These are phyloP conservation scores for Pelvicachromis taeniatus DNA, from an alignment of 2,113 vertebrate species.

Conservation along the genomic window DNA sequence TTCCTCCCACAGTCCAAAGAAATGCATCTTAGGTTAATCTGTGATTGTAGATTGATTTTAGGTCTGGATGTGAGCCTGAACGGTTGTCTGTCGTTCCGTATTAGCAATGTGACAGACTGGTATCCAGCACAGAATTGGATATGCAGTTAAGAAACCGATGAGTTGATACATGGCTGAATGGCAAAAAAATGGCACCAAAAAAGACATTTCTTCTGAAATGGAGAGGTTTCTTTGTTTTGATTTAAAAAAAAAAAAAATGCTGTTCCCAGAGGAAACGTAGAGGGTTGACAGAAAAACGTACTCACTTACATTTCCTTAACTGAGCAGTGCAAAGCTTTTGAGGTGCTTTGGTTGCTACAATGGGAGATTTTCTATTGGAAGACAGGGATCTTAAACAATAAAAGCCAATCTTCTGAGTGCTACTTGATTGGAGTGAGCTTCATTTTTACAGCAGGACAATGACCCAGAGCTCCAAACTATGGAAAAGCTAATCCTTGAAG, in stretches of 20 bases:
- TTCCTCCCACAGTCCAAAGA: neutral
- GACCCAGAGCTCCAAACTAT: neutral
- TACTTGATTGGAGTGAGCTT: neutral
- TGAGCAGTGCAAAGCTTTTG: neutral
- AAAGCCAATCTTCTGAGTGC: neutral
- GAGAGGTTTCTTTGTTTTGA: neutral
- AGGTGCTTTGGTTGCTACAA: neutral
- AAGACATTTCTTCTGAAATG: neutral
- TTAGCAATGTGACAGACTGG: neutral
- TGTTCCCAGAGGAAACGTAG: neutral
- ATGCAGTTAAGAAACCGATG: neutral
- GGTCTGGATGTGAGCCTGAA: neutral
- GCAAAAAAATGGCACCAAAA: neutral
- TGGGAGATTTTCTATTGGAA: neutral
- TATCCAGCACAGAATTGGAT: neutral
- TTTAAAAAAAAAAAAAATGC: neutral
- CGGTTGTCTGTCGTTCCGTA: neutral
- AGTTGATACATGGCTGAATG: neutral
- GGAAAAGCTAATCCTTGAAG: neutral
- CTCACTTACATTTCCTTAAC: neutral
- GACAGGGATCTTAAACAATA: neutral
- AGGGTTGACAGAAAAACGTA: neutral
- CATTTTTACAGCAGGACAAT: neutral
- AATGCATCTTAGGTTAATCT: neutral
- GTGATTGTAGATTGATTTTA: neutral